A percentile compares a stretch with the other conserved stretches of the same genome.
phyloP scores from a whole-genome alignment of 2,888 invertebrate species.

The Sarcophaga rosellei region DNA sequence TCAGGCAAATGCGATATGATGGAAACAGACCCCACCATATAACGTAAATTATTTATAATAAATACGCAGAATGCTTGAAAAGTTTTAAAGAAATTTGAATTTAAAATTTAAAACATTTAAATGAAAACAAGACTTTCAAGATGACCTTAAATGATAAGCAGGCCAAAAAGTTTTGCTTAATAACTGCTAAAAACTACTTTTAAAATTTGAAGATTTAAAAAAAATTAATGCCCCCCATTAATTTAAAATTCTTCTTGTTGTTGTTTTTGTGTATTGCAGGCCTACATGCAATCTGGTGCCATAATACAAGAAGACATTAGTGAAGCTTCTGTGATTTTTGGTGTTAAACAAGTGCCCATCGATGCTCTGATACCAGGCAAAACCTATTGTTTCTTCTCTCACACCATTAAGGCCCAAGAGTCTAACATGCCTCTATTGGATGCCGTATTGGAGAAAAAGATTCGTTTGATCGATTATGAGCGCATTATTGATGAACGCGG shows the following conservation, averaged over 20 bases:
- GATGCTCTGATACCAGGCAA: conserved; percentile 96
- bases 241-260: not conserved
- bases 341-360: conserved; percentile 93
- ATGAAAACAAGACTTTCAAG: not conserved
- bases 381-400: conserved; percentile 99
- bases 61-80: conserved; percentile 1
- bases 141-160: no score
- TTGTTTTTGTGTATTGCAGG: conserved; percentile 82
- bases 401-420: conserved; percentile 99
- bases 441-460: conserved; percentile 97
- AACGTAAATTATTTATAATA: not conserved
- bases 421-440: conserved; percentile 98
- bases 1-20: not conserved
- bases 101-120: not conserved
- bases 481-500: conserved; percentile 95
- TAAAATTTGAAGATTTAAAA: not conserved
- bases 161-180: no score
- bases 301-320: conserved; percentile 97
- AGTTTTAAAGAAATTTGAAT: not conserved
- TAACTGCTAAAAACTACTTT: not conserved
- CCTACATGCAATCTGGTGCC: conserved; percentile 96
- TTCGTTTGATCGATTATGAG: conserved; percentile 98
- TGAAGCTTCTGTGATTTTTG: conserved; percentile 97
- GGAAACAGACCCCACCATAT: not conserved
- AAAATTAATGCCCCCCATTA: not conserved